Base-by-base conservation (phyloP, 92 coral and sea anemone species). In the Siderastrea siderea region DNA sequence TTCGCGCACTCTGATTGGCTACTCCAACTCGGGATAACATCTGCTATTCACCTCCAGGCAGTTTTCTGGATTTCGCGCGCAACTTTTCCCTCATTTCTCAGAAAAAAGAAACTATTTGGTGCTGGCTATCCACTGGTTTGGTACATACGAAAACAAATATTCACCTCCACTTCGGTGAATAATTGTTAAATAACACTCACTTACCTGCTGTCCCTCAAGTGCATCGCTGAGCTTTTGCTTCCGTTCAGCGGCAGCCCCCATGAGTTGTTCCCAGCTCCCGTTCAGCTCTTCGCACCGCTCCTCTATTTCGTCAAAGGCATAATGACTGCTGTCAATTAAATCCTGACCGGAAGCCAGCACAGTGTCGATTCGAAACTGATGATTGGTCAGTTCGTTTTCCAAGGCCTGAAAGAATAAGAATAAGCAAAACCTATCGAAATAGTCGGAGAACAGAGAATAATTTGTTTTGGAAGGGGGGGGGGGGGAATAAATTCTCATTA, bases 241-340 rank as follows among this genome's bases (percentile, higher is more conserved):
- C 14, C 98, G 97, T 48, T 94, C 89, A 46, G 90, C 84, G 14
- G 98, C 86, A 47, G 92, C 88, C 68, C 64, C 93, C 79, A 82
- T 57, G 46, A 97, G 93, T 26, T 68, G 78, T 54, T 88, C 94
- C 99, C 99, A 97, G 55, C 93, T 81, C 14, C 81, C 83, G 14
- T 71, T 90, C 57, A 97, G 83, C 74, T 86, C 92, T 63, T 94
- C 98, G 49, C 96, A 93, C 26, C 97, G 93, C 61, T 97, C 96
- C 76, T 97, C 99, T n/a, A 91, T 93, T 67, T 80, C 84, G 75
- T 94, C 96, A 15, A 98, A 68, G 17, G 98, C 98, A 79, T 91
- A 91, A 85, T 97, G 97, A 81, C 86, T 93, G 86, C 98, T 95
- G 95, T 95, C 98, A 80, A 95, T 97, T 94, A 97, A 92, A 72